These are phyloP conservation scores for Botrylloides violaceus DNA, from an alignment of 23 tunicate genomes.

Conservation along the genomic window DNA sequence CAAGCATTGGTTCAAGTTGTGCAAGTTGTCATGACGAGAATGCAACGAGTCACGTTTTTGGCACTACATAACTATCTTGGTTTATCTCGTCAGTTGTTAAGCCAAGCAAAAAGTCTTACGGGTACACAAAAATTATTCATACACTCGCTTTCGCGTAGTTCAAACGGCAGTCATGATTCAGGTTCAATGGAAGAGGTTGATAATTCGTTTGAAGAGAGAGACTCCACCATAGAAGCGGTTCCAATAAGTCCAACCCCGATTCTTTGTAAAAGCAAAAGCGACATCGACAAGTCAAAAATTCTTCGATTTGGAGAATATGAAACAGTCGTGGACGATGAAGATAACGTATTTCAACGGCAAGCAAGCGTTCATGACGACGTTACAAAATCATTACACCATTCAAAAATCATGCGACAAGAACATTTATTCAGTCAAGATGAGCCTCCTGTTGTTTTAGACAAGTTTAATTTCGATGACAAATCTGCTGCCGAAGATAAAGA, in stretches of 20 bases:
- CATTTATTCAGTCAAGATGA: not conserved
- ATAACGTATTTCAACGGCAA: slow-evolving; percentile 67
- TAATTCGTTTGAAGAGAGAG: not conserved
- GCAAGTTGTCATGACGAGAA: slow-evolving; percentile 91
- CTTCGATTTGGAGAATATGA: slow-evolving; percentile 58
- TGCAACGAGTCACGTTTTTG: slow-evolving; percentile 96
- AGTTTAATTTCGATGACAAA: not conserved
- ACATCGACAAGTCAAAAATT: slow-evolving; percentile 28
- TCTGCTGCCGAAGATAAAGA: not conserved
- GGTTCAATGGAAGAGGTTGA: not conserved
- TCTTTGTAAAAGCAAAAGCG: not conserved
- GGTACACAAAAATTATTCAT: not conserved
- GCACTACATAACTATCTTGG: slow-evolving; percentile 98
- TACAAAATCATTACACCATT: not conserved
- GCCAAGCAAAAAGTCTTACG: slow-evolving; percentile 29
- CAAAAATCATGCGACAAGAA: not conserved
- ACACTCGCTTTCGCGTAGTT: not conserved
- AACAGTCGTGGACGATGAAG: slow-evolving; percentile 54
- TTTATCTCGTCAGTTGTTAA: slow-evolving; percentile 64
- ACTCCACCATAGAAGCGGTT: not conserved
- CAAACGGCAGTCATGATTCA: not conserved
- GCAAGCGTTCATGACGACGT: not conserved
- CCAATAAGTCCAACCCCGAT: not conserved
- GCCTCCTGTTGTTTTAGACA: not conserved
- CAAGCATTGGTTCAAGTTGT: slow-evolving; percentile 91